Base-by-base conservation (phyloP, 1,140 invertebrate species). In the Aethina tumida region DNA sequence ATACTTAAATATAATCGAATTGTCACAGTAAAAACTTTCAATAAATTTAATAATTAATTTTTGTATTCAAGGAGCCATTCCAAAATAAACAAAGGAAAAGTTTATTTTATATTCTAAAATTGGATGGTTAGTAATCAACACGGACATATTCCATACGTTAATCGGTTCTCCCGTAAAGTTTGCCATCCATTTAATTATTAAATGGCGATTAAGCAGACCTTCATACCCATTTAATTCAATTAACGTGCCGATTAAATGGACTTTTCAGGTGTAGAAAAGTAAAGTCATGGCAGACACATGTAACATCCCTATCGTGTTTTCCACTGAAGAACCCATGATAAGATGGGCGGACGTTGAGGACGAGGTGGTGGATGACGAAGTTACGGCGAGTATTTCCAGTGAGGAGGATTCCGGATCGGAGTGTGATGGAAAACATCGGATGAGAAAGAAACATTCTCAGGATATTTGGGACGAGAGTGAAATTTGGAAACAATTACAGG, bases 401-500 rank as follows among this genome's bases (percentile, higher is more conserved):
- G 71, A 74, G 35, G 55, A 60, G 50, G 68, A 70, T 31, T 64
- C 64, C 0, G 67, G 56, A 1, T 65, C 68, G 4, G 68, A 64
- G 8, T 62, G 52, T 19, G 68, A 70, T 36, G 58, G 64, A 12
- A 68, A 63, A 8, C 62, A 64, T 32, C 51, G 63, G 7, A 43
- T 61, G 14, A 53, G 65, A 32, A 54, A 62, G 1, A 66, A 63
- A 27, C 53, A 56, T 14, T 59, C 64, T 8, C 60, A 60, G 35
- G 68, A 71, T 46, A 71, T 73, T 39, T 73, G 71, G 70, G 60
- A 68, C 39, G 45, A 64, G 38, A 64, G 63, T 62, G 54, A 60
- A 21, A 56, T 69, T 2, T 51, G 45, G 29, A 54, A 59, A 13
- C 55, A 62, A 15, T 59, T 64, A 2, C 54, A 74, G 16, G 56